Base-by-base conservation (phyloP, 1,140 invertebrate genomes). In the Drosophila arawakana region DNA sequence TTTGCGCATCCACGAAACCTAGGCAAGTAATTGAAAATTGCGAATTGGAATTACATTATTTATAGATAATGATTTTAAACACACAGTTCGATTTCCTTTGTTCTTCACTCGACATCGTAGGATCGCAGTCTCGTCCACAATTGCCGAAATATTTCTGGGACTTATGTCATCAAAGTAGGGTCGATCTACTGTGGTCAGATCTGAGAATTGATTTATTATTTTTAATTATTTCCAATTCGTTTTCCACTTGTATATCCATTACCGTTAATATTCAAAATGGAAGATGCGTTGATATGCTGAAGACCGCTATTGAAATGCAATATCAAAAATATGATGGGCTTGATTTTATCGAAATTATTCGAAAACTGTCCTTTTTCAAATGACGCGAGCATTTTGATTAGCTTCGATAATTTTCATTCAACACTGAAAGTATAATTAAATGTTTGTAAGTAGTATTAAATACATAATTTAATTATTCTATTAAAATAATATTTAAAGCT, bases 1-100 rank as follows among this genome's bases (percentile, higher is more conserved):
- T 89, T 97, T 97, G 10, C 97, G 93, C 95, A 98, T 98, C 97
- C 97, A 98, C 0, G 97, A 98, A 44, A 98, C 96, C 97, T 98
- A 37, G 34, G 0, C 18, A 59, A 30, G 9, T 35, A 11, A 15
- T 46, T 49, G 49, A 37, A 9, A 1, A 61, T 21, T 21, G 18
- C 1, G 18, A 21, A 21, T 21, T 13, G 18, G 18, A 15, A 41
- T 35, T 21, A 37, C 9, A 43, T 30, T 1, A 11, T 3, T n/a
- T 9, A 60, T 7, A 47, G 46, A 4, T 10, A 5, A 35, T 30
- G 10, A 11, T 15, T 35, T 35, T 8, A 30, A 30, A 55, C 74
- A 15, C 93, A 98, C 97, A 93, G 97, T 97, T 93, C 97, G 94
- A 85, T 98, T 96, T 3, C 96, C 97, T 63, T 96, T 96, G 93